These are phyloP conservation scores for Notodonta dromedarius DNA, from an alignment of 2,888 invertebrate genomes.

Conservation along the genomic window DNA sequence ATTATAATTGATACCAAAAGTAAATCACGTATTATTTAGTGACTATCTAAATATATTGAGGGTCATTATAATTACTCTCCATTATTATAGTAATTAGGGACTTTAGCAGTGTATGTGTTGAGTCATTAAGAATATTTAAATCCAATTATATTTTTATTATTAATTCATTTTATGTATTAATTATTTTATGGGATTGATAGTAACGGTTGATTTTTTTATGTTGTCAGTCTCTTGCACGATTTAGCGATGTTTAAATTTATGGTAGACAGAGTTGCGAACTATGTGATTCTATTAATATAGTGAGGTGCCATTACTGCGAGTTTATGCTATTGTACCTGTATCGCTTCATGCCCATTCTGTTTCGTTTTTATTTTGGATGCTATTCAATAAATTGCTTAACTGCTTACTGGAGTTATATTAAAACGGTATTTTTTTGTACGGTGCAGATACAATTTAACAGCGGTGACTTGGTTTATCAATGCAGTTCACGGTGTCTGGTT, in stretches of 20 bases:
- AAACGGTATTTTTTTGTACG: not conserved
- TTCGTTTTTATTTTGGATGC: slow-evolving; percentile 52
- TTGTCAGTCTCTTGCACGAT: slow-evolving; percentile 39
- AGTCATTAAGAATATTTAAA: slow-evolving; percentile 43
- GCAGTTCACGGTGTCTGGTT: slow-evolving; percentile 16
- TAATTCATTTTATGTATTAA: slow-evolving; percentile 22
- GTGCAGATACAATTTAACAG: slow-evolving; percentile 1
- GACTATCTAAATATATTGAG: slow-evolving; percentile 23
- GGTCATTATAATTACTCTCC: no score
- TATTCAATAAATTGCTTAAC: slow-evolving; percentile 58
- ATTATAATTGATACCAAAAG: slow-evolving; percentile 36
- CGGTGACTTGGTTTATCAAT: slow-evolving; percentile 14
- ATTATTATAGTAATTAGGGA: slow-evolving; percentile 28
- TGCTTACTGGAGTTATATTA: slow-evolving; percentile 22
- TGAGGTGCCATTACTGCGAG: slow-evolving; percentile 78
- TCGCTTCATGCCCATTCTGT: slow-evolving; percentile 61
- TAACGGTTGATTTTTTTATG: slow-evolving; percentile 25
- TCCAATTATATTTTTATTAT: slow-evolving; percentile 28
- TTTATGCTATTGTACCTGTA: slow-evolving; percentile 64
- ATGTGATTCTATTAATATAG: slow-evolving; percentile 69
- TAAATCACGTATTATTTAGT: slow-evolving; percentile 6
- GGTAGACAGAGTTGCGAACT: slow-evolving; percentile 49
- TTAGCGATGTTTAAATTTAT: slow-evolving; percentile 34
- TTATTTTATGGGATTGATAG: slow-evolving; percentile 23
- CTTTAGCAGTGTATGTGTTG: slow-evolving; percentile 44